Evolutionary conservation across 2,113 vertebrate species (phyloP), one percentile per base, ranked within the genome.

Genomic region (Siphamia tubifer): DNA sequence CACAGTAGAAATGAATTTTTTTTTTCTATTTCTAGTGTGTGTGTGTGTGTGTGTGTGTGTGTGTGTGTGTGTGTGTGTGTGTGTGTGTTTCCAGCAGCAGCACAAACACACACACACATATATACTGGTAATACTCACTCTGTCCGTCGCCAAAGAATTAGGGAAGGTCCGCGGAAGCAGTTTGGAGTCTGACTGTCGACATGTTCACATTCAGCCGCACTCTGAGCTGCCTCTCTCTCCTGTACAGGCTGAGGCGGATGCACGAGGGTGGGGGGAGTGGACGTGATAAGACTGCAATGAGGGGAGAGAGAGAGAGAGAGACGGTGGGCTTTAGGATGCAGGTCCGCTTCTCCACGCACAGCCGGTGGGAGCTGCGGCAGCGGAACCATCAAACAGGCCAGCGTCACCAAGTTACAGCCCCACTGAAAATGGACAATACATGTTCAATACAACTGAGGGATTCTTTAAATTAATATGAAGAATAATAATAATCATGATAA

Each of bases 221-320:
- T 90, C 84, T 75, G 69, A 75, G 81, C 79, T 23, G 68, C 73
- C 76, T 56, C 84, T 72, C 73, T 70, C 91, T 93, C 90, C 91
- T 87, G 92, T 93, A 87, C 11, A 20, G 91, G 88, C 89, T 83
- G 86, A 93, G 92, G 92, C 84, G 80, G 92, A 91, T 87, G 81
- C 75, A 78, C 68, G 74, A 80, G 83, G 84, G 75, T 90, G 45
- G n/a, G 54, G 58, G 64, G 69, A 45, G 51, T 5, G 58, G 53
- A 95, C 95, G 96, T 97, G 96, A 94, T 84, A 90, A 89, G 96
- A 98, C 96, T 96, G 94, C 93, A 96, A 94, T 94, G 93, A 91
- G 86, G 87, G 82, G 78, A 31, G 20, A 47, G 27, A 21, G 32
- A 15, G 58, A 27, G 51, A 30, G 30, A 42, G 38, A n/a, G 31